Base-by-base conservation (phyloP, 2,797 vertebrate species). In the Gymnoscopelus braueri region DNA sequence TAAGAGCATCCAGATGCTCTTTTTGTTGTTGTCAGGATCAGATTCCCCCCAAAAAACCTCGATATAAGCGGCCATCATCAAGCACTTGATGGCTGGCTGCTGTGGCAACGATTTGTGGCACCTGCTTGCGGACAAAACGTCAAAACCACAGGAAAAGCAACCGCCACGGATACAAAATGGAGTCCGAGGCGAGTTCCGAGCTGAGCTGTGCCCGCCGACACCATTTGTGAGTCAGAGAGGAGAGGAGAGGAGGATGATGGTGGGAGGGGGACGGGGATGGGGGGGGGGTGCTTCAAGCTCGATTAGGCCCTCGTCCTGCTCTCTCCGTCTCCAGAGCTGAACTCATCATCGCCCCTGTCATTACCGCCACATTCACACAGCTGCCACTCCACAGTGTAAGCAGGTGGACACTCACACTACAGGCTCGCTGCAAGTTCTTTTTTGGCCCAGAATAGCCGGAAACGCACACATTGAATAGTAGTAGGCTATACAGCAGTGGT, bases 1-100 rank as follows among this genome's bases (percentile, higher is more conserved):
- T 47, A 72, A 84, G 68, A 79, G 84, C 29, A 66, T 85, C 82
- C 88, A 90, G 86, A 84, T 92, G 89, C 83, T 88, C 74, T 70
- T 89, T 72, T 75, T 84, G 84, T 85, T 84, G 84, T 85, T 84
- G 82, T 84, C 88, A 78, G 64, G 65, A 80, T 83, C 81, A 75
- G 72, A 39, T 13, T n/a, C 11, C 26, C 15, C 15, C 29, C 48
- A 23, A 39, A 77, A 77, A 29, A 29, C 1, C 74, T 57, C 67
- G 79, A 72, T 44, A 72, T 35, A 32, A 19, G 32, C 10, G 50
- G 32, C 78, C 19, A 19, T 19, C 74, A 64, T 75, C 63, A 73
- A 76, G 74, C 81, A 77, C 74, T 81, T 10, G 65, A 60, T 82
- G 72, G 75, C 72, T 10, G 73, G 75, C 72, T 10, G 64, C 26